Base-by-base conservation (phyloP, 2,113 vertebrate genomes). In the Oryctolagus cuniculus region DNA sequence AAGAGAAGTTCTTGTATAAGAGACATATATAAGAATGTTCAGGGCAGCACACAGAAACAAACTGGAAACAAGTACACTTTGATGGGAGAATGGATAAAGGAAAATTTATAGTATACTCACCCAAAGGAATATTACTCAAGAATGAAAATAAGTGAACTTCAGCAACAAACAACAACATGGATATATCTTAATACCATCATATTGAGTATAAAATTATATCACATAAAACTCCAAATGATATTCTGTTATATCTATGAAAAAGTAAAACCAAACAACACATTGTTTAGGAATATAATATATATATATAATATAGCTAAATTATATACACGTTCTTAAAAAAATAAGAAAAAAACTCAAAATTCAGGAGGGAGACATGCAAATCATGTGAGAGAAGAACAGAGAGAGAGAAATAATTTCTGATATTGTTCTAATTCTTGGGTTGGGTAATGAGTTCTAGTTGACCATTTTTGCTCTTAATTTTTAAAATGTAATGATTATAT, bases 71-170 rank as follows among this genome's bases (percentile, higher is more conserved):
- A 72, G 73, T 69, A 86, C 3, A 58, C 38, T 90, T 93, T 66
- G 58, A 80, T 80, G 55, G 38, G 19, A 58, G 38, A 90, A n/a
- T 1, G 8, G 25, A 31, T 51, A 55, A 21, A 58, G 55, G 55
- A 92, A 78, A 70, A 61, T 29, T 24, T 88, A 11, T 87, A 44
- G 36, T 36, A 79, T 58, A 51, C 19, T 77, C 34, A 11, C 8
- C 12, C 34, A 96, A 90, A 92, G 21, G 31, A 87, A 69, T 83
- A 66, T 31, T 84, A 67, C 22, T 80, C 51, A 69, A 34, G 66
- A 75, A 69, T 55, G 86, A 96, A 91, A 86, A 86, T 70, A 92
- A 92, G 36, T 29, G 44, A 91, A 83, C 19, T 73, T 16, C 31
- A 85, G 22, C 38, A 64, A 74, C 4, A n/a, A 75, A 36, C 24